These are phyloP conservation scores for Saguinus imperator DNA, from an alignment of 2,113 vertebrate species.

Conservation along the genomic window DNA sequence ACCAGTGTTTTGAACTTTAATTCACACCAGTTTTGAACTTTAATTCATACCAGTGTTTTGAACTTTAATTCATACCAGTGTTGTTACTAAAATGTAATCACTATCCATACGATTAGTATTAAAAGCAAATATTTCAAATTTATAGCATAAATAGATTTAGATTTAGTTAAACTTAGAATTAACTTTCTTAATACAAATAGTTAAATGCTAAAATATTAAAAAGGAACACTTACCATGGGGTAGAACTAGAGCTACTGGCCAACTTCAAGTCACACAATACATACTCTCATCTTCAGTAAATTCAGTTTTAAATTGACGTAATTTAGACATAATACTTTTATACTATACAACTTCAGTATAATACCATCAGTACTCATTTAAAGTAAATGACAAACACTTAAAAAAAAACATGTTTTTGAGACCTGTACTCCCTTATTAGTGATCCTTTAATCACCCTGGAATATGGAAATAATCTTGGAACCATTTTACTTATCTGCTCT, in stretches of 20 bases:
- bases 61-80: neutral
- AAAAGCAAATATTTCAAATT: conserved; percentile 9
- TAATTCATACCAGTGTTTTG: neutral
- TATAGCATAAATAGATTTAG: neutral
- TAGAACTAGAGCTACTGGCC: neutral
- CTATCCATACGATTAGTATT: neutral
- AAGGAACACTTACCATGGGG: neutral
- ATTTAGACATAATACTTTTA: neutral
- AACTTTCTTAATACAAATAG: neutral
- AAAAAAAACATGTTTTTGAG: neutral
- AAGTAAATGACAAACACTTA: neutral
- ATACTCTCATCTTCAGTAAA: neutral
- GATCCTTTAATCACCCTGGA: neutral
- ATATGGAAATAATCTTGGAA: neutral
- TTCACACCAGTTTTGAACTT: neutral
- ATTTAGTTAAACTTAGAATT: conserved; percentile 20
- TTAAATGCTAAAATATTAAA: neutral
- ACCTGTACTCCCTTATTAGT: neutral
- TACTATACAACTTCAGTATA: neutral
- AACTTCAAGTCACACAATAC: neutral
- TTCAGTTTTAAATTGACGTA: neutral
- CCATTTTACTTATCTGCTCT: neutral
- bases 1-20: neutral
- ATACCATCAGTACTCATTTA: neutral
- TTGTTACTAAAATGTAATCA: neutral